Conservation (phyloP, 2,888 invertebrate species). For the Coelopa pilipes region DNA sequence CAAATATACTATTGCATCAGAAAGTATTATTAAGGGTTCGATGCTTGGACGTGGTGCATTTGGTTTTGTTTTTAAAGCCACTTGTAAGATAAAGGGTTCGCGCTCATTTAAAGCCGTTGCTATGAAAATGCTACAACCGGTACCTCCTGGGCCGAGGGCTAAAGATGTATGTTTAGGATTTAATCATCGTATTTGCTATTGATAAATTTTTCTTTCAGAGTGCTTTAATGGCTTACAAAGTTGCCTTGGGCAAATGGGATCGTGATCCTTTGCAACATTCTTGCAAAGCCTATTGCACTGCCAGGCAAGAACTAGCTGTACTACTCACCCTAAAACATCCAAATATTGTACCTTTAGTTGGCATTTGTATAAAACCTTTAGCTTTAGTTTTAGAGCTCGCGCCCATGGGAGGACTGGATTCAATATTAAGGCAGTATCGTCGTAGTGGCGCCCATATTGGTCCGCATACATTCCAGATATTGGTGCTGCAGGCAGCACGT, state of each 20-base stretch:
- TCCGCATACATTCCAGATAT: conserved; percentile 82
- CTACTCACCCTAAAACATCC: conserved; percentile 85
- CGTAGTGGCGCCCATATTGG: conserved; percentile 85
- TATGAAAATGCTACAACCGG: conserved; percentile 95
- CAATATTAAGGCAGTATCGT: conserved; percentile 84
- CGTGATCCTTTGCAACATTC: conserved; percentile 91
- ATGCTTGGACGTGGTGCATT: conserved; percentile 96
- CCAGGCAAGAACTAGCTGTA: conserved; percentile 93
- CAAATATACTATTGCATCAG: conserved; percentile 82
- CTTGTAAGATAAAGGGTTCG: conserved; percentile 72
- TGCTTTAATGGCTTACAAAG: conserved; percentile 68
- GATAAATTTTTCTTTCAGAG: conserved; percentile 51
- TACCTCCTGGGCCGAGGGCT: conserved; percentile 76
- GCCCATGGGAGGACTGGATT: conserved; percentile 88
- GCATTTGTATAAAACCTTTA: conserved; percentile 88
- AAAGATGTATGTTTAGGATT: conserved; percentile 57
- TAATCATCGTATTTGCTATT: neutral
- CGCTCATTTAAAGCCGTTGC: conserved; percentile 79
- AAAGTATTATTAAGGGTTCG: conserved; percentile 80
- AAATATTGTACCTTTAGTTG: conserved; percentile 92
- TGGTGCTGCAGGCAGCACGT: conserved; percentile 90
- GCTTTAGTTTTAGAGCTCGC: conserved; percentile 91
- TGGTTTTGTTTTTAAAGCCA: conserved; percentile 93
- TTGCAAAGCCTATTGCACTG: conserved; percentile 96
- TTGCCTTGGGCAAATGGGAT: conserved; percentile 90